Evolutionary conservation across 2,113 vertebrate species (phyloP).

Genomic region (Odontophorus gujanensis): DNA sequence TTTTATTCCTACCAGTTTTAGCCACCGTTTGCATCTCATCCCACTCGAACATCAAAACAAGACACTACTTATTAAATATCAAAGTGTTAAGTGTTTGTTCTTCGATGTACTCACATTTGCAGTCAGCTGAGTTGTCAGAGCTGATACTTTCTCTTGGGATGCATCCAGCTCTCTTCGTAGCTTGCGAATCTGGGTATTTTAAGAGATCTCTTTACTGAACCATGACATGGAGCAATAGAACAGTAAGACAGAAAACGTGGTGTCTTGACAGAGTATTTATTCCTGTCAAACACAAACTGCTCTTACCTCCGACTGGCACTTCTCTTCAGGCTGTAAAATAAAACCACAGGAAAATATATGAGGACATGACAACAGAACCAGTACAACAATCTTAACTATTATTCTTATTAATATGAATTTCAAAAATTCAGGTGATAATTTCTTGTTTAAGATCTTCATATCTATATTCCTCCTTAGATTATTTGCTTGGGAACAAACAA

Average conservation of each 20-base stretch:
- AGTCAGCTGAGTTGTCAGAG: constrained; percentile 94
- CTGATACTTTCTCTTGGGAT: constrained; percentile 98
- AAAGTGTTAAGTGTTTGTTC: not conserved
- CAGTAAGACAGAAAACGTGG: not conserved
- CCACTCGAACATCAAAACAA: not conserved
- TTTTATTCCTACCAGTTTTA: not conserved
- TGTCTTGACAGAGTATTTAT: not conserved
- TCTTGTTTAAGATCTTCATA: not conserved
- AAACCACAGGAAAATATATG: not conserved
- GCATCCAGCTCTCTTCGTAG: constrained; percentile 94
- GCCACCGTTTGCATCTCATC: not conserved
- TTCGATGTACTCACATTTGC: constrained; percentile 89
- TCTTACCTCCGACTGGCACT: constrained; percentile 97
- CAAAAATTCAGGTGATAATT: not conserved
- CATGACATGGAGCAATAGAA: not conserved
- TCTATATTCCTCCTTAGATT: not conserved
- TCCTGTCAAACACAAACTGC: not conserved
- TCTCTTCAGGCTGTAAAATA: constrained; percentile 92
- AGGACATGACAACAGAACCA: not conserved
- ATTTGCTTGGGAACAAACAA: not conserved
- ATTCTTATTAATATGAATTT: not conserved
- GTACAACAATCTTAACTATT: not conserved
- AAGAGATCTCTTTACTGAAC: constrained; percentile 19
- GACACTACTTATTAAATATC: not conserved
- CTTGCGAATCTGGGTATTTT: constrained; percentile 88